Conservation (phyloP, 1,140 invertebrate species). For the Psilanteris sp. region DNA sequence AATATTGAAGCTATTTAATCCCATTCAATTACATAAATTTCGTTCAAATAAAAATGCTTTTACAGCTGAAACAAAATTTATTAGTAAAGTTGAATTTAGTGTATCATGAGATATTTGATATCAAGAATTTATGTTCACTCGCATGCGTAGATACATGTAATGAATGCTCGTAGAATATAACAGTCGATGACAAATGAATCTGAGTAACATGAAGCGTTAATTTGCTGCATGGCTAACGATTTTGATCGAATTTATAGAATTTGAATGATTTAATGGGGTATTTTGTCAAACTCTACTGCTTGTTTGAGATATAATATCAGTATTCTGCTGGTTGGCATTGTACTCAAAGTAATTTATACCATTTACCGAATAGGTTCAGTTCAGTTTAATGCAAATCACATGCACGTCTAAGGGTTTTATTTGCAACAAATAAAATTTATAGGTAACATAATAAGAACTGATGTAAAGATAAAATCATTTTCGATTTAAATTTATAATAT, state of each 20-base stretch:
- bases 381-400: slow-evolving; percentile 12
- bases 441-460: too few relatives aligned
- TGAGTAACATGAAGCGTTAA: slow-evolving; percentile 43
- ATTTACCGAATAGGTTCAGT: not conserved
- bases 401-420: too few relatives aligned
- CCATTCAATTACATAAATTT: slow-evolving; percentile 49
- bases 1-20: slow-evolving; percentile 51
- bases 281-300: slow-evolving; percentile 13
- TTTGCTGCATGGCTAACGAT: slow-evolving; percentile 51
- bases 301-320: slow-evolving; percentile 6
- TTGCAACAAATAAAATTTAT: too few relatives aligned
- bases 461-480: too few relatives aligned
- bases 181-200: slow-evolving; percentile 50
- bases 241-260: slow-evolving; percentile 50
- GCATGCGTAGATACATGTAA: slow-evolving; percentile 48
- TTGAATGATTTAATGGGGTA: slow-evolving; percentile 17
- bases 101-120: slow-evolving; percentile 54
- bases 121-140: slow-evolving; percentile 39
- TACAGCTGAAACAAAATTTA: slow-evolving; percentile 46
- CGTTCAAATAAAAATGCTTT: slow-evolving; percentile 15
- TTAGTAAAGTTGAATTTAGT: slow-evolving; percentile 46
- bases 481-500: too few relatives aligned
- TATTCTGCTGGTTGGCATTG: slow-evolving; percentile 1
- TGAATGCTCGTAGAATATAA: slow-evolving; percentile 55
- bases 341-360: slow-evolving; percentile 1